Percentiles rank a stretch among this genome's conserved stretches.
phyloP scores from a whole-genome alignment of 2,888 invertebrate genomes.

The Nasonovia ribisnigri region DNA sequence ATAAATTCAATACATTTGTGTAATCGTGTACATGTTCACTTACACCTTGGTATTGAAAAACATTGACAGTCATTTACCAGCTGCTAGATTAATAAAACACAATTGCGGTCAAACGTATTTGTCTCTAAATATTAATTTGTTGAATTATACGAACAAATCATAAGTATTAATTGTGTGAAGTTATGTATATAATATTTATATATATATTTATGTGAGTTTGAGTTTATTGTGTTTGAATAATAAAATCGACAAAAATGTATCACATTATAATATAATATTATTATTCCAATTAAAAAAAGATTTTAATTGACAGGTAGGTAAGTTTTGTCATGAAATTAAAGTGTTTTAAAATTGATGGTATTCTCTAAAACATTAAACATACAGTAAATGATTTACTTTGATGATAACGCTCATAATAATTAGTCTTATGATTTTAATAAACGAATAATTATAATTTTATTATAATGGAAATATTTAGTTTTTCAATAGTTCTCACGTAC shows the following conservation, averaged over 20 bases:
- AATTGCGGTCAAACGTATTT: not conserved
- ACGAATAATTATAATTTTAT: not conserved
- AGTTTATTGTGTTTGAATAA: not conserved
- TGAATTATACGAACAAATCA: not conserved
- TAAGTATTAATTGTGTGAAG: not conserved
- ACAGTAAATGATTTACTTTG: not conserved
- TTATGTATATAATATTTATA: not conserved
- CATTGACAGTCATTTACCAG: not conserved
- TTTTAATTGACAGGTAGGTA: not conserved
- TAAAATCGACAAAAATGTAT: not conserved
- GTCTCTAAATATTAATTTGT: not conserved
- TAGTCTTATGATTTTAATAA: conserved; percentile 8
- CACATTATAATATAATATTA: not conserved
- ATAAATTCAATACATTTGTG: not conserved
- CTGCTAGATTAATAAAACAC: not conserved
- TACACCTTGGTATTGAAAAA: not conserved
- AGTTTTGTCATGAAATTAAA: not conserved
- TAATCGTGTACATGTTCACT: not conserved
- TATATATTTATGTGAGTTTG: not conserved
- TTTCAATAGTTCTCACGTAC: conserved; percentile 7
- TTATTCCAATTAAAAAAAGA: not conserved
- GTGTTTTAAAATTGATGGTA: not conserved
- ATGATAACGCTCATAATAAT: not conserved
- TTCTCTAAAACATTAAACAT: not conserved
- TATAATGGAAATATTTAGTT: not conserved